A percentile compares a stretch with the other conserved stretches of the same genome.
These are phyloP conservation scores for Tenualosa ilisha DNA, from an alignment of 2,797 vertebrate species.

Conservation along the genomic window DNA sequence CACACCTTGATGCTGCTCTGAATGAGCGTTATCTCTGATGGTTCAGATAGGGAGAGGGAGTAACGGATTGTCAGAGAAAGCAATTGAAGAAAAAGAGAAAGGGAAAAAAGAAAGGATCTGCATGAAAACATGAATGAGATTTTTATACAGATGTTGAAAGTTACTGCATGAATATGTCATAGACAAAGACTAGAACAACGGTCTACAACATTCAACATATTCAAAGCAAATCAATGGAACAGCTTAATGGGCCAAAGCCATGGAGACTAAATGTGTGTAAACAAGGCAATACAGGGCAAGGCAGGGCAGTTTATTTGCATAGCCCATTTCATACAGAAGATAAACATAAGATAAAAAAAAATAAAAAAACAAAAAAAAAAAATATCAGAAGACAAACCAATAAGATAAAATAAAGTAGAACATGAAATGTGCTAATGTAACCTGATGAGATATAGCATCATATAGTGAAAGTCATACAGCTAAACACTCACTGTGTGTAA, in stretches of 20 bases:
- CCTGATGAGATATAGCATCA: no score
- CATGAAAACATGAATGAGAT: not conserved
- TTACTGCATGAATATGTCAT: not conserved
- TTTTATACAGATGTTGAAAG: not conserved
- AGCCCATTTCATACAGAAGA: no score
- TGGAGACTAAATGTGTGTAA: no score
- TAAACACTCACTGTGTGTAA: no score
- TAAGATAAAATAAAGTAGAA: no score
- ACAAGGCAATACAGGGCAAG: no score
- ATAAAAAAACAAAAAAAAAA: no score
- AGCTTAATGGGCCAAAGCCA: not conserved
- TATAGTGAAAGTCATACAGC: no score
- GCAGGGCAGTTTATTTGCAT: no score
- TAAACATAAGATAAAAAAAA: no score
- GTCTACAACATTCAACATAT: not conserved
- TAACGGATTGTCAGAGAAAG: not conserved
- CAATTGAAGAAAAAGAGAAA: not conserved
- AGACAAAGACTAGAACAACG: not conserved
- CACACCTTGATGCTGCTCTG: conserved; percentile 83
- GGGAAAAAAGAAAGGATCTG: not conserved
- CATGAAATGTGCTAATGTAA: no score
- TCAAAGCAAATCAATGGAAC: not conserved
- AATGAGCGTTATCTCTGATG: conserved; percentile 85
- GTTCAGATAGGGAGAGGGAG: conserved; percentile 32
- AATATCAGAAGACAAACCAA: no score